Percentiles rank a stretch among this genome's conserved stretches.
Conservation (phyloP, 2,888 invertebrate species). For the Pammene aurita region DNA sequence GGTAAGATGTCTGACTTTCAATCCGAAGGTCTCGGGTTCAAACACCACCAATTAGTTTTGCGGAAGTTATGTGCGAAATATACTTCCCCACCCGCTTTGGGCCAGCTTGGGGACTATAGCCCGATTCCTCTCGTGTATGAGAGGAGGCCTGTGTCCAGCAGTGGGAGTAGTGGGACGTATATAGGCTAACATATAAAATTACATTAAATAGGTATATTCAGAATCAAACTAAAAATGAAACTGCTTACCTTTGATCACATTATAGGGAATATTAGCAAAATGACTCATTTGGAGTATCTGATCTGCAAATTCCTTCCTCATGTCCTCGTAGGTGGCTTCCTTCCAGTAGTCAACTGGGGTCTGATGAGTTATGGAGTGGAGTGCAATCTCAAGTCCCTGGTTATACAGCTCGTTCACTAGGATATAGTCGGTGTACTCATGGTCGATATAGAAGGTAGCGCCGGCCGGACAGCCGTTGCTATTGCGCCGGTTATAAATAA, state of each 20-base stretch:
- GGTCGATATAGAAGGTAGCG: constrained; percentile 88
- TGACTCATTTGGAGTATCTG: constrained; percentile 78
- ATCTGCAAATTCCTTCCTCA: constrained; percentile 84
- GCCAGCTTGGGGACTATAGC: no score
- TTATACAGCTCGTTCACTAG: constrained; percentile 84
- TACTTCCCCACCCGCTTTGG: no score
- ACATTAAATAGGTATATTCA: no score
- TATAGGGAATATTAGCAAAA: constrained; percentile 80
- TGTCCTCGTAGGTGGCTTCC: constrained; percentile 73
- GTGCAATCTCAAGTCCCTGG: constrained; percentile 85
- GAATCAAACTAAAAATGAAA: background rate
- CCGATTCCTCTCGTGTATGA: no score
- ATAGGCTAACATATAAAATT: no score
- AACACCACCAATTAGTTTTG: no score
- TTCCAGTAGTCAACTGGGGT: constrained; percentile 84
- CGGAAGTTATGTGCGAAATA: no score
- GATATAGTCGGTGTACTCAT: constrained; percentile 88
- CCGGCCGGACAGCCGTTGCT: constrained; percentile 85
- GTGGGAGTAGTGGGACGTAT: no score
- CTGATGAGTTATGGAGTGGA: constrained; percentile 86
- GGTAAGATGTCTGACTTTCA: no score
- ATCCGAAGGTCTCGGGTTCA: no score
- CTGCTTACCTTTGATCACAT: constrained; percentile 64
- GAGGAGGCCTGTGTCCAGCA: no score
- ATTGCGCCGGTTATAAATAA: constrained; percentile 82